phyloP scores from a whole-genome alignment of 2,797 vertebrate species.

The Pachyuromys duprasi region DNA sequence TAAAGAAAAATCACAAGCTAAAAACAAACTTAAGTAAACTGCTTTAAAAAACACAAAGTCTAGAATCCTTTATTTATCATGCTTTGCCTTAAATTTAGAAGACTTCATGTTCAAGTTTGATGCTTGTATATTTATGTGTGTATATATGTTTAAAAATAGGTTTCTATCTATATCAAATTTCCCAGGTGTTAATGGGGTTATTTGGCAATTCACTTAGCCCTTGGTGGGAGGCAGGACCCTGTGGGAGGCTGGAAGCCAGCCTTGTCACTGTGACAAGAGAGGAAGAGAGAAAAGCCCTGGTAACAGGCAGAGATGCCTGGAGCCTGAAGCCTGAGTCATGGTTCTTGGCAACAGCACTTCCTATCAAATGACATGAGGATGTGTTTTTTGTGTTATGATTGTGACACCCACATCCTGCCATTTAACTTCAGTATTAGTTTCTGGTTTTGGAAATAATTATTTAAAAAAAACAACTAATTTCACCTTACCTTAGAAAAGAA shows the following conservation, averaged over 20 bases:
- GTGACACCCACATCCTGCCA: not conserved
- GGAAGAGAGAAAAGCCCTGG: not conserved
- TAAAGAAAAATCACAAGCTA: not conserved
- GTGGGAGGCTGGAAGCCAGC: not conserved
- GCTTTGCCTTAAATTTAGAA: not conserved
- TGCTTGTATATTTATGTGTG: not conserved
- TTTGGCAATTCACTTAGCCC: conserved; percentile 7
- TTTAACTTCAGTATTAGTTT: conserved; percentile 32
- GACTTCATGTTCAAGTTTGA: not conserved
- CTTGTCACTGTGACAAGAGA: conserved; percentile 36
- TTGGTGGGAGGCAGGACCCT: not conserved
- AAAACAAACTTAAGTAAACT: conserved; percentile 24
- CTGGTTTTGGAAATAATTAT: conserved; percentile 39
- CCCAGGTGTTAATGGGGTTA: not conserved
- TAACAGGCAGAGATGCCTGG: not conserved
- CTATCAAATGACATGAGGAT: not conserved
- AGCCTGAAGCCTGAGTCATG: conserved; percentile 25
- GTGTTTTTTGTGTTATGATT: not conserved
- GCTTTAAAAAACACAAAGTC: conserved; percentile 2
- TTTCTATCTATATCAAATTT: not conserved
- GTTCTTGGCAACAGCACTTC: not conserved
- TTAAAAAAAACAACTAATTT: not conserved
- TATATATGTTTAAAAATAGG: not conserved
- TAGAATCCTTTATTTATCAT: not conserved
- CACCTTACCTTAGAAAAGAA: not conserved